Conservation (phyloP, 2,797 vertebrate genomes). For the Borostomias antarcticus region DNA sequence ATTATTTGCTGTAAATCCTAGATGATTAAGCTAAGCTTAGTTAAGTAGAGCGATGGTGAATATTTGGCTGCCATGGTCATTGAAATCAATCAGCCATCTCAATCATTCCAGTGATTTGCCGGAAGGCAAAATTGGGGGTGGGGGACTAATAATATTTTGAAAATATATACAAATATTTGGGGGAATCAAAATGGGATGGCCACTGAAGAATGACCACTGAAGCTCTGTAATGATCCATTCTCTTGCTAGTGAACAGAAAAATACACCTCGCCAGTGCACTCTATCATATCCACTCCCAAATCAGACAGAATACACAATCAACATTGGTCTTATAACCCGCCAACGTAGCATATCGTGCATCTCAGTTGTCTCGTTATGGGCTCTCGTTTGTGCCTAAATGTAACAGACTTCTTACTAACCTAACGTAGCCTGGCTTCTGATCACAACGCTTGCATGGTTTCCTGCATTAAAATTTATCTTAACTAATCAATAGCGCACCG, state of each 20-base stretch:
- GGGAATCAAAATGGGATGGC: neutral
- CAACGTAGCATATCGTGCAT: no score
- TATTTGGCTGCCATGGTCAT: slow-evolving; percentile 34
- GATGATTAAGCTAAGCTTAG: slow-evolving; percentile 11
- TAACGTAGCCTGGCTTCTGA: slow-evolving; percentile 47
- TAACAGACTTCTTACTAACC: slow-evolving; percentile 24
- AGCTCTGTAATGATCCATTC: slow-evolving; percentile 16
- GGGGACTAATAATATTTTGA: neutral
- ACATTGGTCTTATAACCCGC: no score
- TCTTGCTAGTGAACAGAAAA: neutral
- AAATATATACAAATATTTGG: neutral
- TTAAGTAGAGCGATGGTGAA: slow-evolving; percentile 35
- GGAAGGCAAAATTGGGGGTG: neutral
- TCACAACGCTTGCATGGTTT: slow-evolving; percentile 54
- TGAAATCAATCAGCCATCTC: neutral
- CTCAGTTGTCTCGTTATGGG: neutral
- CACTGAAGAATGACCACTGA: slow-evolving; percentile 18
- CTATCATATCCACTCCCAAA: neutral
- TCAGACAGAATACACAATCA: neutral
- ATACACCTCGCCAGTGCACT: neutral
- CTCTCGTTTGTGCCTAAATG: slow-evolving; percentile 31
- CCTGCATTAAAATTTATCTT: slow-evolving; percentile 15
- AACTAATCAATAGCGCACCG: neutral
- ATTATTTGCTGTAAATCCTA: slow-evolving; percentile 7
- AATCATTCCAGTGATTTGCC: slow-evolving; percentile 1